phyloP scores from a whole-genome alignment of 1,140 invertebrate species.

The Drosophila bifasciata region DNA sequence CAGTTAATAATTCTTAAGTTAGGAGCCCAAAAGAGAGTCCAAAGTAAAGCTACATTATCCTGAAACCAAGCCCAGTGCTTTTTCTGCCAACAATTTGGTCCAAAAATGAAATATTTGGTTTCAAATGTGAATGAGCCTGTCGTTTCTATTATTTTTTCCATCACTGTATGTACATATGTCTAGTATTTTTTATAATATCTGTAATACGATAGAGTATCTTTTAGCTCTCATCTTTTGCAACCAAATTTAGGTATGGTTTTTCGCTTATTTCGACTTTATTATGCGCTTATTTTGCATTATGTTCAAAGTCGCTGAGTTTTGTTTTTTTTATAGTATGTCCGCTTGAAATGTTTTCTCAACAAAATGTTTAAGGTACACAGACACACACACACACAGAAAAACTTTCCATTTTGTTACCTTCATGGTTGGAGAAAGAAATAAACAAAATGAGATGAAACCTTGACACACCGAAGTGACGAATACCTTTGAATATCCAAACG shows the following conservation, averaged over 20 bases:
- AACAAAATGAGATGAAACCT: slow-evolving; percentile 16
- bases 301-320: slow-evolving; percentile 14
- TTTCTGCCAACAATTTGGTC: too few relatives aligned
- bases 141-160: too few relatives aligned
- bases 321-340: slow-evolving; percentile 40
- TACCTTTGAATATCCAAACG: slow-evolving; percentile 21
- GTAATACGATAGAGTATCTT: slow-evolving; percentile 11
- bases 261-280: slow-evolving; percentile 14
- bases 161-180: neutral
- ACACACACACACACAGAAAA: slow-evolving; percentile 15
- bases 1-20: too few relatives aligned
- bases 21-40: too few relatives aligned
- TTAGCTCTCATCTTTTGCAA: slow-evolving; percentile 11
- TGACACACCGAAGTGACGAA: slow-evolving; percentile 25
- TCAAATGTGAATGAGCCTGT: too few relatives aligned
- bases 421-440: slow-evolving; percentile 26
- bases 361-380: slow-evolving; percentile 10
- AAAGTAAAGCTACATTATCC: too few relatives aligned
- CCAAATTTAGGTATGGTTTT: slow-evolving; percentile 14
- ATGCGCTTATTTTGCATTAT: slow-evolving; percentile 37
- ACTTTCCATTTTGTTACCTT: slow-evolving; percentile 53
- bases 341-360: slow-evolving; percentile 33
- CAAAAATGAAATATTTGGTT: too few relatives aligned
- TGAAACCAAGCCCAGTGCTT: too few relatives aligned
- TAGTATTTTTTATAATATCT: neutral